Base-by-base conservation (phyloP, 2,113 vertebrate species). In the Colinus virginianus region DNA sequence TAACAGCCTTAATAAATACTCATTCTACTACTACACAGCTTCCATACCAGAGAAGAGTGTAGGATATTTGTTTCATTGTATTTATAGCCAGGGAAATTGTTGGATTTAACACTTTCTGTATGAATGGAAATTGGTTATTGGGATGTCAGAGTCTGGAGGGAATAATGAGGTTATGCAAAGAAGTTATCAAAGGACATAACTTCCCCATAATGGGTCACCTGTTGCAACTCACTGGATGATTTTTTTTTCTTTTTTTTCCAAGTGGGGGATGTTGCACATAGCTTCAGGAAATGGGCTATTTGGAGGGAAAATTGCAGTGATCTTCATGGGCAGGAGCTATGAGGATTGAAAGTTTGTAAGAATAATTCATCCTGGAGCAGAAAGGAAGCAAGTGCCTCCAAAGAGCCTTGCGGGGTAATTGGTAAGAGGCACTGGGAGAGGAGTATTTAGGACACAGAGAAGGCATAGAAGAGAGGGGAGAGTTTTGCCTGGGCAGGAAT, bases 271-370 rank as follows among this genome's bases (percentile, higher is more conserved):
- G 46, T 64, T 88, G 56, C 67, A 51, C 3, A 3, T 87, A 90
- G 83, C 93, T 84, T 74, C 70, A 95, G 90, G 79, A 95, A 96
- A 90, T 78, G 51, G 84, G 43, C 81, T 88, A 88, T 93, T 94
- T 88, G 61, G 68, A 93, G 93, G 67, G 74, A 93, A 94, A 97
- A 93, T 84, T 78, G 78, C 67, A 77, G 36, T 83, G 82, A 78
- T 91, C 70, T 95, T 95, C 63, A 84, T 28, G 46, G 66, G 91
- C 77, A 83, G 91, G 70, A 91, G 78, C 70, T 86, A 64, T 81
- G 72, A 94, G 84, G 51, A 94, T 51, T 93, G 56, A 83, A 85
- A 91, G 78, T 94, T 82, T 91, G 30, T 67, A 94, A 51, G 61
- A 74, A 90, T 79, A 93, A 95, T 91, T 97, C 87, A 90, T 85